Evolutionary conservation across 2,888 invertebrate genomes (phyloP).

Genomic region (Cryptus viduatorius): DNA sequence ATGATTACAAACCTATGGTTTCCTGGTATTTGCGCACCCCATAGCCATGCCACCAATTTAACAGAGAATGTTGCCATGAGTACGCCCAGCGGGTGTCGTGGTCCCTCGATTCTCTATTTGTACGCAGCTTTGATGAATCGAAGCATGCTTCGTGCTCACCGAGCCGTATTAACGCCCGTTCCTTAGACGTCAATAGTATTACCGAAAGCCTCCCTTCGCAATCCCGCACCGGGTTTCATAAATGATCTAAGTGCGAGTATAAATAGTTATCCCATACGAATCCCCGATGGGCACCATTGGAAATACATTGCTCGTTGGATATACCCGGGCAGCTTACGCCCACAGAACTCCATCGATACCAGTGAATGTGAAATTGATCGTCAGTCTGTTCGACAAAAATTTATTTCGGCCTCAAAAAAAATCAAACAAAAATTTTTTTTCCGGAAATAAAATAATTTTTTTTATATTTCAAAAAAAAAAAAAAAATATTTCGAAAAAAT

Average conservation of each 20-base stretch:
- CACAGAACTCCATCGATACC: constrained; percentile 1
- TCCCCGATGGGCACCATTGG: constrained; percentile 1
- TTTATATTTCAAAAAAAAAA: no score
- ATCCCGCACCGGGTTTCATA: constrained; percentile 1
- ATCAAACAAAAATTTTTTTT: no score
- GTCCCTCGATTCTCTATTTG: background rate
- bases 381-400: background rate
- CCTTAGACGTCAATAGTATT: constrained; percentile 10
- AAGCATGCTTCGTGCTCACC: constrained; percentile 41
- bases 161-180: constrained; percentile 57
- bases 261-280: background rate
- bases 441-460: no score
- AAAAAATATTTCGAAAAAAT: no score
- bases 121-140: constrained; percentile 46
- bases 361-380: background rate
- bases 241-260: constrained; percentile 1
- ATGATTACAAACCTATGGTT: background rate
- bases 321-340: background rate
- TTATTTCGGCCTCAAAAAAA: background rate
- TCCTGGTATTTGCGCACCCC: background rate
- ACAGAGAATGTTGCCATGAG: constrained; percentile 15
- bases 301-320: background rate
- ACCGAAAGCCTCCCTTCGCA: constrained; percentile 14
- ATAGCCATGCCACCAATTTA: constrained; percentile 39
- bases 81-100: constrained; percentile 34